Evolutionary conservation across 1,140 invertebrate species (phyloP), one percentile per base, ranked within the genome.

Genomic region (Drosophila parvula): DNA sequence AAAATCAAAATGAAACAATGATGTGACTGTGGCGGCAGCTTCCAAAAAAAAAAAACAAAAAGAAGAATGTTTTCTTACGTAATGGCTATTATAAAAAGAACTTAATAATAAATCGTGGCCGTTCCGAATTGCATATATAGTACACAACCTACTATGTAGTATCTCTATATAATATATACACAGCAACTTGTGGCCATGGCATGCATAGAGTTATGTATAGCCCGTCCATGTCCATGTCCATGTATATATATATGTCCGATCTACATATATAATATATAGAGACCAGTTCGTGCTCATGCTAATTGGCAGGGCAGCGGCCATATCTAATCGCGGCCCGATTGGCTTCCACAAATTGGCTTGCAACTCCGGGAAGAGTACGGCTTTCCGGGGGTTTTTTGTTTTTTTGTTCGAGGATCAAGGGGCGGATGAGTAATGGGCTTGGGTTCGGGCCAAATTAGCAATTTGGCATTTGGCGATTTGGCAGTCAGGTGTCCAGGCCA

Each of bases 11-110:
- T 14, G 36, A 63, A 81, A 74, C 67, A 78, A 51, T 68, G 56
- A 63, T 47, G 60, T 47, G 16, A 41, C 14, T 22, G 28, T 45
- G 30, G 38, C 9, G 34, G 50, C 55, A 60, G 68, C 47, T 79
- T 77, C 56, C 61, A 80, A 70, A 78, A 22, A 22, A 22, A 22
- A 22, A 22, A 2, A 22, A 22, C 22, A 22, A 22, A 22, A 22
- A 22, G 3, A 57, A 36, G 34, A 51, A 27, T 22, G 40, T 41
- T 5, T 50, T 63, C 60, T 84, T 85, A 86, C 81, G 81, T 81
- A 84, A 84, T 86, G 69, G 10, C 61, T 81, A 81, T 78, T 65
- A 65, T 70, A 45, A 81, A 57, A 65, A 61, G 28, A 67, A 58
- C 30, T 69, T 64, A 50, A 71, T 68, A 73, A 68, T 77, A 68